A percentile compares a stretch with the other conserved stretches of the same genome.
phyloP scores from a whole-genome alignment of 2,888 invertebrate species.

The Eristalinus sepulchralis region DNA sequence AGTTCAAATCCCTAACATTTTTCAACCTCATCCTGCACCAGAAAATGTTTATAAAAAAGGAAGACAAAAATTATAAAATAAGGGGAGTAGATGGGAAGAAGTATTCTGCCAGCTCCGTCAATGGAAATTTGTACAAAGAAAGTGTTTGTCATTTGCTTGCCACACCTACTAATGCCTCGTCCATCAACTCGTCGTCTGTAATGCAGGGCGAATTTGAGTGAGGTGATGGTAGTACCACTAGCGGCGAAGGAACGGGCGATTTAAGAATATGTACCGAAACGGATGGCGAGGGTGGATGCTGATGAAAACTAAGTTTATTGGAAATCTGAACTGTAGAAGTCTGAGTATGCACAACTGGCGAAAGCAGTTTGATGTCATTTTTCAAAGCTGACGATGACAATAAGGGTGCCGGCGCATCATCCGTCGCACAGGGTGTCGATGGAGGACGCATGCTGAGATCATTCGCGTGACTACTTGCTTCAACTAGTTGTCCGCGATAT shows the following conservation, averaged over 20 bases:
- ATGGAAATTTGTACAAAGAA: slow-evolving; percentile 20
- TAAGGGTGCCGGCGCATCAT: slow-evolving; percentile 26
- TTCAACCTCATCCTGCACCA: slow-evolving; percentile 44
- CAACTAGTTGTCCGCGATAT: slow-evolving; percentile 47
- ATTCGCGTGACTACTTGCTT: slow-evolving; percentile 49
- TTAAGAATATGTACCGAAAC: slow-evolving; percentile 89
- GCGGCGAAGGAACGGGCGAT: slow-evolving; percentile 88
- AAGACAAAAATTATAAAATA: slow-evolving; percentile 39
- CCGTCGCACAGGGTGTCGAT: slow-evolving; percentile 41
- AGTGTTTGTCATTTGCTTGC: slow-evolving; percentile 72
- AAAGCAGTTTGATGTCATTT: slow-evolving; percentile 61
- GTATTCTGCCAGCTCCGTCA: slow-evolving; percentile 4
- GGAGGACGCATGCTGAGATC: slow-evolving; percentile 67
- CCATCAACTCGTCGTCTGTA: slow-evolving; percentile 88
- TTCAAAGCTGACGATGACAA: slow-evolving; percentile 46
- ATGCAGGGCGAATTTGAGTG: slow-evolving; percentile 87
- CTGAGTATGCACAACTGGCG: slow-evolving; percentile 48
- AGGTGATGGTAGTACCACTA: slow-evolving; percentile 85
- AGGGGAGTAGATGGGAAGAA: slow-evolving; percentile 5
- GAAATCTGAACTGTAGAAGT: slow-evolving; percentile 82
- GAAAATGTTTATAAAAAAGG: slow-evolving; percentile 42
- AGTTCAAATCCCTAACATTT: slow-evolving; percentile 42
- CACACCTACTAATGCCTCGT: slow-evolving; percentile 72
- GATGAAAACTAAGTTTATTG: slow-evolving; percentile 56
- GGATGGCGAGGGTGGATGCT: slow-evolving; percentile 81